Percentiles rank a stretch among this genome's conserved stretches.
Evolutionary conservation across 1,140 invertebrate species (phyloP).

Genomic region (Armadillidium nasatum): DNA sequence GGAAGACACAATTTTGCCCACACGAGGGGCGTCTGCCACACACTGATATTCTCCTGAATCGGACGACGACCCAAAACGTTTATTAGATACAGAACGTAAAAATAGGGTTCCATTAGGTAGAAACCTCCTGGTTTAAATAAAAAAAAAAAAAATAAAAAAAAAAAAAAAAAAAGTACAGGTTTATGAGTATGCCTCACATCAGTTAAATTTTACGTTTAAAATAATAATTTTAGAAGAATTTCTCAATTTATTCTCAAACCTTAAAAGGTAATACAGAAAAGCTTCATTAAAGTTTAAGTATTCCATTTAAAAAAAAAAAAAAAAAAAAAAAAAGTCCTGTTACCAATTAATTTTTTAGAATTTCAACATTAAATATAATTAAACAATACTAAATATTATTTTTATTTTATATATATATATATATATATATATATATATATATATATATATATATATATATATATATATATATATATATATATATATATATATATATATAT

Average conservation of each 20-base stretch:
- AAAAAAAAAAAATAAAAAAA: not conserved
- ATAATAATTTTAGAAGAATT: not conserved
- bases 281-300: slow-evolving; percentile 2
- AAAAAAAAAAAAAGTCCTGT: not conserved
- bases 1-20: slow-evolving; percentile 8
- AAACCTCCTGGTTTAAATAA: not conserved
- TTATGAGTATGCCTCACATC: not conserved
- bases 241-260: not conserved
- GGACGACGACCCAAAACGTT: not conserved
- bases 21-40: not conserved
- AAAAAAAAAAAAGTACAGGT: not conserved
- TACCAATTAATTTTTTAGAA: no score
- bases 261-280: not conserved
- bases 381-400: no score
- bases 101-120: slow-evolving; percentile 6
- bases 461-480: no score
- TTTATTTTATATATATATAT: no score
- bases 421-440: no score
- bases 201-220: not conserved
- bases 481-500: no score
- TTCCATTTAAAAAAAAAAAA: not conserved
- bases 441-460: no score
- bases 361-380: no score
- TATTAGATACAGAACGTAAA: not conserved
- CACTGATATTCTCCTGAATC: slow-evolving; percentile 13